Conservation (phyloP, 2,113 vertebrate species). For the Rhipidura dahli region DNA sequence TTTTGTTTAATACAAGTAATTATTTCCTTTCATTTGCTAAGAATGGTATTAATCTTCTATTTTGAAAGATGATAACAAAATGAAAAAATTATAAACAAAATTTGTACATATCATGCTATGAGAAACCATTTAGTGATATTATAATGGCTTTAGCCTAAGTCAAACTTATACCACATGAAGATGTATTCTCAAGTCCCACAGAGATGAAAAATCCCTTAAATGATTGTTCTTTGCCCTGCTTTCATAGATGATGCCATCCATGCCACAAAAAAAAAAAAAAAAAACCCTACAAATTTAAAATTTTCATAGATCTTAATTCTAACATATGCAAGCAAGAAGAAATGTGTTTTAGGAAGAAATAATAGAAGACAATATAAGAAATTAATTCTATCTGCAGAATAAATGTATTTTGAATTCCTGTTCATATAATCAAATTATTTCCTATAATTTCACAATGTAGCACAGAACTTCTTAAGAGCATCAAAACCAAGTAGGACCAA, state of each 20-base stretch:
- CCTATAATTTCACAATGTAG: background rate
- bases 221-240: background rate
- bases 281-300: background rate
- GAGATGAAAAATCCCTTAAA: background rate
- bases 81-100: background rate
- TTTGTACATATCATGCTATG: background rate
- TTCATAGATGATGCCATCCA: background rate
- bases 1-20: background rate
- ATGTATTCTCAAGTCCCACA: background rate
- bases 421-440: background rate
- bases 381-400: background rate
- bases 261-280: background rate
- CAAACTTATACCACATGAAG: background rate
- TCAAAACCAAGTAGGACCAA: background rate
- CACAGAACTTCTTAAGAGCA: background rate
- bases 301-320: background rate
- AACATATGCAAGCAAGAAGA: background rate
- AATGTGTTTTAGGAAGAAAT: background rate
- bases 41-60: background rate
- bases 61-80: background rate
- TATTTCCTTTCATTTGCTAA: background rate
- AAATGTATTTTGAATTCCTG: background rate
- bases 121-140: background rate
- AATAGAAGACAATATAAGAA: background rate
- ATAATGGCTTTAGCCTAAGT: background rate